Evolutionary conservation across 2,888 invertebrate genomes (phyloP).

Genomic region (Erannis defoliaria): DNA sequence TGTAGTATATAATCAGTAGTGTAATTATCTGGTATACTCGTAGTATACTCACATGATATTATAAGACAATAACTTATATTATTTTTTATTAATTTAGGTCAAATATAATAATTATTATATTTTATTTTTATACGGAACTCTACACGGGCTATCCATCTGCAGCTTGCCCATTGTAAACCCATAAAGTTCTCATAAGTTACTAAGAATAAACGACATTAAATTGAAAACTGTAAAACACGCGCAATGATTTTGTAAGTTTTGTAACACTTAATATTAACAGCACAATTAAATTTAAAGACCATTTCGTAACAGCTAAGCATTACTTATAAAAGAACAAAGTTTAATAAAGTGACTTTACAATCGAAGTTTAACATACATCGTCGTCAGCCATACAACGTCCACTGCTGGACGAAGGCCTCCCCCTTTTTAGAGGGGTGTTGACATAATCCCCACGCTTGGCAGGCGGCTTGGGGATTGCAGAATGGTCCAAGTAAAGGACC

Average conservation of each 20-base stretch:
- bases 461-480: no score
- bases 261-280: not conserved
- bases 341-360: not conserved
- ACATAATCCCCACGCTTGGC: no score
- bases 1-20: no score
- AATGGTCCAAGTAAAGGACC: no score
- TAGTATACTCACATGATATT: no score
- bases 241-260: constrained; percentile 11
- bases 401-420: no score
- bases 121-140: constrained; percentile 15
- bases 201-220: constrained; percentile 44
- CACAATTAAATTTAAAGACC: not conserved
- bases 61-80: no score
- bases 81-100: no score
- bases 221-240: constrained; percentile 51
- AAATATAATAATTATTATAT: no score
- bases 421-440: no score
- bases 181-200: constrained; percentile 9
- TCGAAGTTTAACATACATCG: not conserved
- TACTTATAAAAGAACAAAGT: not conserved
- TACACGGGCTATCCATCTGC: not conserved
- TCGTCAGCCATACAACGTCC: no score
- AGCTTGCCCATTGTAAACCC: not conserved
- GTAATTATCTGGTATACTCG: no score
- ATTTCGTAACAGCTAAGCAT: not conserved